Percentiles rank a stretch among this genome's conserved stretches.
phyloP scores from a whole-genome alignment of 2,888 invertebrate genomes.

The Spilosoma lubricipeda region DNA sequence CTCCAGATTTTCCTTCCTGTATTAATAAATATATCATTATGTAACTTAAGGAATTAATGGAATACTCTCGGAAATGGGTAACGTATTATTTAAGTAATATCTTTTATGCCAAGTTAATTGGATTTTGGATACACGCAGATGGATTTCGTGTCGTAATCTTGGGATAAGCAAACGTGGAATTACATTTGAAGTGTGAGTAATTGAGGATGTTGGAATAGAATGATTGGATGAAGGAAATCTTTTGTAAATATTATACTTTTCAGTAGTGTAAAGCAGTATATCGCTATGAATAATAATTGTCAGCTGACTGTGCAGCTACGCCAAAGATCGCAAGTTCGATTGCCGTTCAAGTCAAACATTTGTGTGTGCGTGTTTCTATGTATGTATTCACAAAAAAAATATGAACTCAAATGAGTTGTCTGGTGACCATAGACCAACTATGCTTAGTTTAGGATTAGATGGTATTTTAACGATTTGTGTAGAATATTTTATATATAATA shows the following conservation, averaged over 20 bases:
- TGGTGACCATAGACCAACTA: no score
- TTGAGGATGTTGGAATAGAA: not conserved
- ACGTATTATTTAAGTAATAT: slow-evolving; percentile 12
- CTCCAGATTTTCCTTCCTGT: not conserved
- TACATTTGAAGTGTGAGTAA: not conserved
- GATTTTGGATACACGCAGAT: slow-evolving; percentile 8
- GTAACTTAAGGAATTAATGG: no score
- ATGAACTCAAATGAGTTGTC: no score
- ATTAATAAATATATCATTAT: no score
- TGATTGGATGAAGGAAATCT: not conserved
- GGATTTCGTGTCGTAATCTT: slow-evolving; percentile 3
- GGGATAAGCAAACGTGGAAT: not conserved
- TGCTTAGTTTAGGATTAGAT: no score
- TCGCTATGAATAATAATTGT: not conserved
- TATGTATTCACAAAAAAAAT: no score
- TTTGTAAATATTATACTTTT: not conserved
- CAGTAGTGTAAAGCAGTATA: not conserved
- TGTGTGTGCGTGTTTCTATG: no score
- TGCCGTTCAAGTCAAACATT: no score
- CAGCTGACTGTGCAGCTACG: no score
- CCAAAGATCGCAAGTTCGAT: no score
- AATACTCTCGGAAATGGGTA: not conserved
- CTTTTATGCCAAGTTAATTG: slow-evolving; percentile 14
- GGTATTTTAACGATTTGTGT: no score
- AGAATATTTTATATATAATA: no score